Evolutionary conservation across 1,140 invertebrate species (phyloP).

Genomic region (Colletes latitarsis): DNA sequence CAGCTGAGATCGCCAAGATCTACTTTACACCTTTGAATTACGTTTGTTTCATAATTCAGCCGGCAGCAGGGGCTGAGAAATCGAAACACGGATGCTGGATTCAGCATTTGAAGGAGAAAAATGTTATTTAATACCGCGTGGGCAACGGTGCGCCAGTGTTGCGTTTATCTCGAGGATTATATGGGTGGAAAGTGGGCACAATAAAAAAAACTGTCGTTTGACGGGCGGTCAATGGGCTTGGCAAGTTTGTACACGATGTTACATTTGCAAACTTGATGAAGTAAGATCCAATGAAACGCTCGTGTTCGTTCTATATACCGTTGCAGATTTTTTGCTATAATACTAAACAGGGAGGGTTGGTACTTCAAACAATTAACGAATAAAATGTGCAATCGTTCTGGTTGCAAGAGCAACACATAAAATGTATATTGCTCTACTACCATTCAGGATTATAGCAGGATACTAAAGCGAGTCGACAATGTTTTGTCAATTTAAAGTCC

Average conservation of each 20-base stretch:
- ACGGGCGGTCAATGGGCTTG: slow-evolving; percentile 33
- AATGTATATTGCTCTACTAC: no score
- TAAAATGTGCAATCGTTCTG: no score
- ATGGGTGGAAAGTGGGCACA: slow-evolving; percentile 48
- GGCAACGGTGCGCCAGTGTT: slow-evolving; percentile 14
- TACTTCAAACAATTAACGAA: no score
- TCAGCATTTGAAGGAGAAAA: slow-evolving; percentile 2
- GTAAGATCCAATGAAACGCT: slow-evolving; percentile 1
- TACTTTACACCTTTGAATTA: not conserved
- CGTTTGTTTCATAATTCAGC: not conserved
- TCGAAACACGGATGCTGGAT: slow-evolving; percentile 8
- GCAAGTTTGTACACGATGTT: slow-evolving; percentile 9
- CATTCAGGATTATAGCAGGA: no score
- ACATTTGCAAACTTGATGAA: slow-evolving; percentile 15
- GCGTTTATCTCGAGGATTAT: slow-evolving; percentile 43
- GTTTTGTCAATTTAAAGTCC: not conserved
- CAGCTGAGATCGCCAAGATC: no score
- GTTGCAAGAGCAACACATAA: no score
- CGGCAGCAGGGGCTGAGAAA: not conserved
- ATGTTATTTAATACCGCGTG: slow-evolving; percentile 41
- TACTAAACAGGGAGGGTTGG: no score
- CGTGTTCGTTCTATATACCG: no score
- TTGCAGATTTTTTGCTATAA: no score
- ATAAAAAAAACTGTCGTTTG: slow-evolving; percentile 39
- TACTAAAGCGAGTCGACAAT: not conserved